Evolutionary conservation across 2,797 vertebrate species (phyloP).

Genomic region (Manis pentadactyla): DNA sequence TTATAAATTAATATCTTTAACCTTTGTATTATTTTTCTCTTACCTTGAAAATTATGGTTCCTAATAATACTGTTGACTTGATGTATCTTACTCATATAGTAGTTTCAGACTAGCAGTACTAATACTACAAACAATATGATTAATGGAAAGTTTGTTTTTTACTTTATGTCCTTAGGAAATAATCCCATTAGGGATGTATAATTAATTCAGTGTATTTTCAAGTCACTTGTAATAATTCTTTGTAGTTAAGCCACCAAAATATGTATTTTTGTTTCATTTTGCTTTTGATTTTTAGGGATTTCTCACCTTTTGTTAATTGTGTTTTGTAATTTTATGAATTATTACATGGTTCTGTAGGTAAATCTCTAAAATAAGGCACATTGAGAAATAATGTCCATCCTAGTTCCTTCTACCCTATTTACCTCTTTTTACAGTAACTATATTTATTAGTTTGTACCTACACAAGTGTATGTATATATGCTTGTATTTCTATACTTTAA

Average conservation of each 20-base stretch:
- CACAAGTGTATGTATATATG: neutral
- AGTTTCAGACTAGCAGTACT: constrained; percentile 25
- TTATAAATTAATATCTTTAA: constrained; percentile 4
- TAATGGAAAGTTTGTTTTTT: neutral
- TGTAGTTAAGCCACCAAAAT: neutral
- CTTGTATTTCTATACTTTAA: neutral
- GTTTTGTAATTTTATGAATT: neutral
- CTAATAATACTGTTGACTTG: neutral
- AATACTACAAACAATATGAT: neutral
- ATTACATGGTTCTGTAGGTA: neutral
- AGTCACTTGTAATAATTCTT: neutral
- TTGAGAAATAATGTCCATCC: neutral
- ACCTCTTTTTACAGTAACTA: neutral
- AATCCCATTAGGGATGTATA: neutral
- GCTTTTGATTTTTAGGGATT: neutral
- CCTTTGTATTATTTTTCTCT: neutral
- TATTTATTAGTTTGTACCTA: neutral
- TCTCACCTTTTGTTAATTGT: neutral
- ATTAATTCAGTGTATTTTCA: constrained; percentile 28
- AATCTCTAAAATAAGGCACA: neutral
- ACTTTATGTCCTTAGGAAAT: neutral
- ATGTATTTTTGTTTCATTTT: neutral
- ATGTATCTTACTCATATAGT: neutral
- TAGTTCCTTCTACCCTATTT: neutral
- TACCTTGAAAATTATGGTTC: neutral